Conservation (phyloP, 2,888 invertebrate species). For the Shargacucullia verbasci region DNA sequence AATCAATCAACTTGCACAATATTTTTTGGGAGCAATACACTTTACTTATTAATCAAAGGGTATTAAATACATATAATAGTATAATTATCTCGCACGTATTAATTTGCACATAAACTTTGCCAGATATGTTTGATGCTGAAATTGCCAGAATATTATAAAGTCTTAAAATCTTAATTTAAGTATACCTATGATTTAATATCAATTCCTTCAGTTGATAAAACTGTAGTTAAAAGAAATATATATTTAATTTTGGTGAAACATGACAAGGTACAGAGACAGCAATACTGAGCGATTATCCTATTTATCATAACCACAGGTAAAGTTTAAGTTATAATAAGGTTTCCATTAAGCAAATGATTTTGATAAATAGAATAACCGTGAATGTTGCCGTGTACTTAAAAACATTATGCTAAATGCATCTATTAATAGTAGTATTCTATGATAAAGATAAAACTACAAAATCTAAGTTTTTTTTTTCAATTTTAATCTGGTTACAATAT, state of each 20-base stretch:
- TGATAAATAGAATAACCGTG: conserved; percentile 30
- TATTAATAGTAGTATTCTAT: conserved; percentile 42
- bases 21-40: neutral
- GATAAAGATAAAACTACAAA: conserved; percentile 47
- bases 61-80: conserved; percentile 20
- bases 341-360: conserved; percentile 13
- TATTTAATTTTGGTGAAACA: conserved; percentile 36
- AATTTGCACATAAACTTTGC: conserved; percentile 34
- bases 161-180: conserved; percentile 39
- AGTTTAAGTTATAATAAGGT: conserved; percentile 10
- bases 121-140: conserved; percentile 55
- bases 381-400: conserved; percentile 32
- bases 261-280: conserved; percentile 23
- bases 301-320: conserved; percentile 28
- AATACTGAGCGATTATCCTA: conserved; percentile 31
- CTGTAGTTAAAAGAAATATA: conserved; percentile 50
- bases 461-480: conserved; percentile 29
- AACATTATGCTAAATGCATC: conserved; percentile 47
- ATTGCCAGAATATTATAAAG: conserved; percentile 37
- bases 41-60: conserved; percentile 25
- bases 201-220: conserved; percentile 77
- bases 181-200: conserved; percentile 65
- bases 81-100: conserved; percentile 14
- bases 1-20: neutral
- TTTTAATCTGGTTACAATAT: conserved; percentile 31